Evolutionary conservation across 2,888 invertebrate genomes (phyloP), one percentile per base, ranked within the genome.

Genomic region (Phengaris arion): DNA sequence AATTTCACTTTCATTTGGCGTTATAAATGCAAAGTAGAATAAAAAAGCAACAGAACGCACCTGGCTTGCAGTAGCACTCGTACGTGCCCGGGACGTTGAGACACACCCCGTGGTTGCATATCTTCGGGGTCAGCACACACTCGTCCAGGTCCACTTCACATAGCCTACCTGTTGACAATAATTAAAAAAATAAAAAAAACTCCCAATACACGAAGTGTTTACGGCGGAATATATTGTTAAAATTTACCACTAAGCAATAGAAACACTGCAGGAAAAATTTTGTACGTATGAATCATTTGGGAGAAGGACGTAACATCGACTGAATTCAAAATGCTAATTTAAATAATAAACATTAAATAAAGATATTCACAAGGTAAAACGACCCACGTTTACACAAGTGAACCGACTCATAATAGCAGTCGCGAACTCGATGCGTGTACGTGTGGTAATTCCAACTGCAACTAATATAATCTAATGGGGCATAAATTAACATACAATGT

Each of bases 41-140:
- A 45, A 55, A 35, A 8, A 48, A 48, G 48, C 6, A 48, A 48
- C 48, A 48, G 6, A 64, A 74, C 45, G 12, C 51, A 94, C 93
- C 98, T n/a, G 97, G 97, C 74, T 94, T 95, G 87, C 98, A 98
- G 83, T 96, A 97, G 87, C 98, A 98, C 83, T 96, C 96, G 89
- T 96, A 98, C 77, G 96, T 95, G 70, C 97, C 97, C 22, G 94
- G 91, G 45, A 87, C 81, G 85, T 98, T 98, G 52, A 97, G 92
- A 86, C 98, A 98, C 77, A 98, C 96, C 46, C 98, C 98, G 82
- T 97, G 94, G 81, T 96, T 96, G 86, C 98, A 98, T 78, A 96
- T 94, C 76, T 95, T 94, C 69, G 91, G 93, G 68, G 91, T 91
- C 70, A 93, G 93, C 72, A 83, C 80, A 86, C 97, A 97, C 86